Conservation (phyloP, 1,140 invertebrate genomes). For the Aethina tumida region DNA sequence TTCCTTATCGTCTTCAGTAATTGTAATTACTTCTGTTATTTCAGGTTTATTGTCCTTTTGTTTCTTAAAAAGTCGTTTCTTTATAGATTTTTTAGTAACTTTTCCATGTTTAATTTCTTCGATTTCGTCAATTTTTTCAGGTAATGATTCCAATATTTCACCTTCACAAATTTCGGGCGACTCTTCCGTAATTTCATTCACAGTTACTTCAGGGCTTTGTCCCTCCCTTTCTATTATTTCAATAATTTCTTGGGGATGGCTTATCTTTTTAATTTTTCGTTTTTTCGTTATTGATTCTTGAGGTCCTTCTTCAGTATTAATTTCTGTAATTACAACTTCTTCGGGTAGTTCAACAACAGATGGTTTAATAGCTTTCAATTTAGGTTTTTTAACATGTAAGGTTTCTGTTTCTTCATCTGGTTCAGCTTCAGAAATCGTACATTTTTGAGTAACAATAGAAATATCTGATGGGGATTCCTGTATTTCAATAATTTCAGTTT, state of each 20-base stretch:
- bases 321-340: slow-evolving; percentile 30
- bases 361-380: slow-evolving; percentile 23
- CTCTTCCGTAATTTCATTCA: slow-evolving; percentile 33
- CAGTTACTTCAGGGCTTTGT: slow-evolving; percentile 34
- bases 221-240: slow-evolving; percentile 38
- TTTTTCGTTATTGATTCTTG: slow-evolving; percentile 35
- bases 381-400: slow-evolving; percentile 6
- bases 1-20: slow-evolving; percentile 9
- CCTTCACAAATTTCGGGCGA: slow-evolving; percentile 13
- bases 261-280: slow-evolving; percentile 32
- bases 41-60: slow-evolving; percentile 37
- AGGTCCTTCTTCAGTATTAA: slow-evolving; percentile 24
- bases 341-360: slow-evolving; percentile 32
- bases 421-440: slow-evolving; percentile 27
- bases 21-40: slow-evolving; percentile 27
- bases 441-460: too few species aligned
- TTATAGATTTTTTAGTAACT: slow-evolving; percentile 35
- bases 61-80: slow-evolving; percentile 34
- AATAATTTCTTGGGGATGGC: slow-evolving; percentile 28
- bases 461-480: slow-evolving; percentile 38
- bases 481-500: slow-evolving; percentile 36
- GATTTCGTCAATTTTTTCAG: slow-evolving; percentile 23
- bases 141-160: slow-evolving; percentile 11
- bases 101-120: slow-evolving; percentile 25
- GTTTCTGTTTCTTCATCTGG: slow-evolving; percentile 8